Evolutionary conservation across 2,888 invertebrate species (phyloP), one percentile per base, ranked within the genome.

Genomic region (Ditula angustiorana): DNA sequence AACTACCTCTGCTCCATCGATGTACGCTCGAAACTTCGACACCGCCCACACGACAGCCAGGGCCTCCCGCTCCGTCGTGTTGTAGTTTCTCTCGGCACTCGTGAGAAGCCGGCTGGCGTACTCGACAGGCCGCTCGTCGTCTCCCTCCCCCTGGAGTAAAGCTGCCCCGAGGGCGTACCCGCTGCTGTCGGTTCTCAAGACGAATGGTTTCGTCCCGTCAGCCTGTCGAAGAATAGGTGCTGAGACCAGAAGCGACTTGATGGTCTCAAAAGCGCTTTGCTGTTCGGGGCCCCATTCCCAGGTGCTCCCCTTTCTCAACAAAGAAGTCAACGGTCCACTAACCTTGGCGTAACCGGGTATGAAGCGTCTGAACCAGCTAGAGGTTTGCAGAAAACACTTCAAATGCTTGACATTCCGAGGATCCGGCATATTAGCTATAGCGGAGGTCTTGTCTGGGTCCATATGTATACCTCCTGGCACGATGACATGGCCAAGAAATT

Each of bases 11-110:
- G 74, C 57, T 2, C 82, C 80, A 56, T 86, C 83, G 0, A 92
- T 68, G 64, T 85, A 92, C 0, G 79, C 80, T 21, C 83, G 64
- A 63, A 86, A 90, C 64, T 86, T 86, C 10, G 8, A 41, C 55
- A 44, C 44, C 1, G 82, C 81, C 74, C 76, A 88, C 1, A 86
- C 72, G 1, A 83, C 73, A 1, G 75, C 83, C 0, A 83, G 61
- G 0, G 74, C 77, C 68, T 87, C 86, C 23, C 76, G 73, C 67
- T 87, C 83, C 0, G 78, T 80, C 0, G 79, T 76, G 0, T 75
- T 71, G 60, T 85, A 85, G 26, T 79, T 81, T 8, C 41, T 63
- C 64, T 87, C 81, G 4, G 76, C 71, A 71, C 78, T 30, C 76
- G 74, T 57, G 24, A 72, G 46, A 5, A 67, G 61, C 3, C 67